Evolutionary conservation across 2,888 invertebrate species (phyloP).

Genomic region (Ganaspis brasiliensis): DNA sequence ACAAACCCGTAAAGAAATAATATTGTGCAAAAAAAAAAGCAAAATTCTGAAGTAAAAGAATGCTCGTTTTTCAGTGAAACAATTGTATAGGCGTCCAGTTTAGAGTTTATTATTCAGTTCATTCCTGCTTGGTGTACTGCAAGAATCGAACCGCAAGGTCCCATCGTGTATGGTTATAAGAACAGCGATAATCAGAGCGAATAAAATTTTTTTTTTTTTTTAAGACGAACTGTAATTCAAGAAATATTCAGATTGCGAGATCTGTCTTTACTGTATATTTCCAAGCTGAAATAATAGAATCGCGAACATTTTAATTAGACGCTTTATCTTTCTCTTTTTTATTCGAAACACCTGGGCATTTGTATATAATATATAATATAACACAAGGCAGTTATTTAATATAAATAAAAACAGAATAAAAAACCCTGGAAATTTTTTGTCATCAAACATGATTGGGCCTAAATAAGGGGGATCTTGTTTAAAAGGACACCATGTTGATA

Average conservation of each 20-base stretch:
- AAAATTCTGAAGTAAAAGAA: too few species aligned
- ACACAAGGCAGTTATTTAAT: neutral
- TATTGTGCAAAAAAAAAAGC: too few species aligned
- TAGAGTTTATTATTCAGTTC: constrained; percentile 15
- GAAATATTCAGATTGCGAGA: neutral
- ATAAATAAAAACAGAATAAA: neutral
- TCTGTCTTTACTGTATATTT: constrained; percentile 22
- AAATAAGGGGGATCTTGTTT: constrained; percentile 18
- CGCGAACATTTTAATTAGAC: constrained; percentile 26
- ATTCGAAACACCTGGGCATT: constrained; percentile 40
- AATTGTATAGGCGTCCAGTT: constrained; percentile 39
- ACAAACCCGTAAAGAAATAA: too few species aligned
- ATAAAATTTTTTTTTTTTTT: neutral
- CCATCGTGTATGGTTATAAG: constrained; percentile 30
- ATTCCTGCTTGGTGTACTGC: constrained; percentile 27
- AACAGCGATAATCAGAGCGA: constrained; percentile 8
- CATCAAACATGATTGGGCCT: constrained; percentile 22
- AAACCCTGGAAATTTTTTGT: neutral
- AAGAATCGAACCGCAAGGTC: constrained; percentile 35
- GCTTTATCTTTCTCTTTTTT: constrained; percentile 18
- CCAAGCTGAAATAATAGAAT: constrained; percentile 24
- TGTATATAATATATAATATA: constrained; percentile 1
- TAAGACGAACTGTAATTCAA: constrained; percentile 15
- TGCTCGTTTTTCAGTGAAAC: neutral
- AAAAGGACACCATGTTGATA: constrained; percentile 15